Evolutionary conservation across 2,888 invertebrate genomes (phyloP), one percentile per base, ranked within the genome.

Genomic region (Chydorus sphaericus): DNA sequence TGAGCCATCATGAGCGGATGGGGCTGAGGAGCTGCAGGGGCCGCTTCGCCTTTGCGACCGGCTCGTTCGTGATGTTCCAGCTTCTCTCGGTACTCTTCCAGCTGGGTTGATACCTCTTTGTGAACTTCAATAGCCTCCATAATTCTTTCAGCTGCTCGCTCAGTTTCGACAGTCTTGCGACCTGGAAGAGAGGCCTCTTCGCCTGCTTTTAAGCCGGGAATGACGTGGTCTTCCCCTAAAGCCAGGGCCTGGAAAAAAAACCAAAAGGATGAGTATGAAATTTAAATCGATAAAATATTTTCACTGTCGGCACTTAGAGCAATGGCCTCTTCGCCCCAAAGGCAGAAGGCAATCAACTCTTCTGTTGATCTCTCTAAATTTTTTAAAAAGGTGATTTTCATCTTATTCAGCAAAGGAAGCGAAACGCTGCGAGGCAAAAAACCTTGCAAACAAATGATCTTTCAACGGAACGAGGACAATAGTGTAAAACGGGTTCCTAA

Each of bases 81-180:
- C 11, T 31, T 36, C 11, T 30, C 48, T 16, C 36, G 28, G 48
- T 57, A 57, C 63, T 80, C 80, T 2, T 68, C 72, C 62, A 80
- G 67, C 65, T 81, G 77, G 60, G 75, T 73, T 61, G 71, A 69
- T 66, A 80, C 83, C 62, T 78, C 75, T 63, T 76, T 75, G 20
- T 82, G 80, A 53, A 90, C 76, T 57, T 87, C 85, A 55, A 98
- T 70, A 62, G 92, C 93, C 70, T 97, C 96, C 64, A 94, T 74
- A 61, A 98, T 80, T 54, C 84, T 80, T 68, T 97, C 97, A 29
- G 93, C 90, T 59, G 83, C 85, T 76, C 81, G 85, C 67, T 91
- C 86, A 57, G 87, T 86, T 55, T 86, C 86, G 50, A 86, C 77
- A 0, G 89, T 91, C 72, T 91, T 92, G 64, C 84, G 83, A 0